Evolutionary conservation across 2,888 invertebrate genomes (phyloP).

Genomic region (Pasiphila rectangulata): DNA sequence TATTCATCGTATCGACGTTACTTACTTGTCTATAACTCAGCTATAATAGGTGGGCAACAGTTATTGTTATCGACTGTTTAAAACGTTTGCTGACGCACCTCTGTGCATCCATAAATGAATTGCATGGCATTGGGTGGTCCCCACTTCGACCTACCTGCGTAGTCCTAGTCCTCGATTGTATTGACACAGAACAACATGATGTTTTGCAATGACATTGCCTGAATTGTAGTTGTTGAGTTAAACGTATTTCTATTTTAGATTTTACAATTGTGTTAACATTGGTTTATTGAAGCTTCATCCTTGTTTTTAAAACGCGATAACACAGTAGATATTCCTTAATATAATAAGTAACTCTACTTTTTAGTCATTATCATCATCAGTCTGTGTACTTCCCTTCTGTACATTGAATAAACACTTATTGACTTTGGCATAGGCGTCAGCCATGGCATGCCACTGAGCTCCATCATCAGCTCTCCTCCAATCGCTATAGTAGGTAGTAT

Average conservation of each 20-base stretch:
- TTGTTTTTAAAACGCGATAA: no score
- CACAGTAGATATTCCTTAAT: no score
- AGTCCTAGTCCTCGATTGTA: slow-evolving; percentile 2
- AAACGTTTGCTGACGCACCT: slow-evolving; percentile 21
- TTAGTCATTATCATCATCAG: neutral
- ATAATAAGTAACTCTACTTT: neutral
- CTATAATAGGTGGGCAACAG: slow-evolving; percentile 35
- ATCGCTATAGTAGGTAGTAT: no score
- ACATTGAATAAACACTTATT: no score
- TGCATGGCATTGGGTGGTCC: slow-evolving; percentile 3
- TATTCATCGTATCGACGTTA: no score
- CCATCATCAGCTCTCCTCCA: no score
- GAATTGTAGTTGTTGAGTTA: no score
- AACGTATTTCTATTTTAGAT: no score
- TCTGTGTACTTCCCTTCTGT: neutral
- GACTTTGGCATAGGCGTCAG: no score
- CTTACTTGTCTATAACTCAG: no score
- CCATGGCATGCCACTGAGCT: no score
- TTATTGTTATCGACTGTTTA: slow-evolving; percentile 38
- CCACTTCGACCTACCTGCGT: slow-evolving; percentile 8
- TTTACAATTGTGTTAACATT: neutral
- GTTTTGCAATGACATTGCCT: slow-evolving; percentile 14
- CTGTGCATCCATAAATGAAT: slow-evolving; percentile 19
- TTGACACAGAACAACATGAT: slow-evolving; percentile 17
- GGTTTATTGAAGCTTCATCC: no score